phyloP scores from a whole-genome alignment of 2,888 invertebrate species.

The Sthenelais limicola region DNA sequence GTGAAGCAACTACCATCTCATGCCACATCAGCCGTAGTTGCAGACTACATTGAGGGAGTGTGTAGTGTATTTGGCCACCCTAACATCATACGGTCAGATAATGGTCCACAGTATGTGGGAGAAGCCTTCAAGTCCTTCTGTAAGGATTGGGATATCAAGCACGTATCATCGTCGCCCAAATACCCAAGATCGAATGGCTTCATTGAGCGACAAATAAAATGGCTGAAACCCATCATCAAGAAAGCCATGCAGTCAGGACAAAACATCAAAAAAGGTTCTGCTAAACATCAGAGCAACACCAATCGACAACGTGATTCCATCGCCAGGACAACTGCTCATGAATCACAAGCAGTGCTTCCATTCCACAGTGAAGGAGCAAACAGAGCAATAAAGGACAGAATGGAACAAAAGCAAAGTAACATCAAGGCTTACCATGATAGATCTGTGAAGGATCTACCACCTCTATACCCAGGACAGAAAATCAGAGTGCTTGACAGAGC shows the following conservation, averaged over 20 bases:
- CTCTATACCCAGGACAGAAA: no score
- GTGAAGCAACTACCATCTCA: not conserved
- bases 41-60: not conserved
- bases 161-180: not conserved
- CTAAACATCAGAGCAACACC: conserved; percentile 2
- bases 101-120: conserved; percentile 1
- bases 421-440: no score
- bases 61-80: not conserved
- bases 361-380: no score
- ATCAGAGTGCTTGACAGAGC: no score
- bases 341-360: no score
- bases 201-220: not conserved
- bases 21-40: not conserved
- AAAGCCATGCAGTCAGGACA: not conserved
- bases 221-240: not conserved
- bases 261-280: not conserved
- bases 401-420: no score
- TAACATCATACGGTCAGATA: not conserved
- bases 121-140: not conserved
- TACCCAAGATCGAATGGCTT: conserved; percentile 6
- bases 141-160: not conserved
- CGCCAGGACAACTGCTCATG: not conserved
- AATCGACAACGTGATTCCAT: not conserved
- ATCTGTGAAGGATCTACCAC: no score
- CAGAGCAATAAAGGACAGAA: no score